Conservation (phyloP, 2,888 invertebrate species). For the Agrenia bidenticulata region DNA sequence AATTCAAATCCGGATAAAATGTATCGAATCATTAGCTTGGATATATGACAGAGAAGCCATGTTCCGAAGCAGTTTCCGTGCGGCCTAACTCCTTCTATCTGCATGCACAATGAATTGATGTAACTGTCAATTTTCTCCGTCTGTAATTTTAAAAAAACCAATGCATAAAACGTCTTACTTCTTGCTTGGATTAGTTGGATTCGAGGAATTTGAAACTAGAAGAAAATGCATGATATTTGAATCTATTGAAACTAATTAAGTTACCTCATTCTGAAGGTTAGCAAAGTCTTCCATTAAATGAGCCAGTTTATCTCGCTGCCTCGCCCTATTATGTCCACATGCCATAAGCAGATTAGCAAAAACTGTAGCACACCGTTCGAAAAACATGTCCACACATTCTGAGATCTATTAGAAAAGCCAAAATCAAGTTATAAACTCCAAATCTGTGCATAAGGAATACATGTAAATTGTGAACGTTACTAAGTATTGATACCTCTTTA, state of each 20-base stretch:
- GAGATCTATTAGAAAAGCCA: conserved; percentile 69
- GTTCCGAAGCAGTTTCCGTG: conserved; percentile 86
- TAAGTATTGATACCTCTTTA: conserved; percentile 65
- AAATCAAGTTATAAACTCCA: neutral
- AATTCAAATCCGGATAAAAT: conserved; percentile 91
- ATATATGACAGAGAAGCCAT: conserved; percentile 92
- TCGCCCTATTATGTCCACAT: conserved; percentile 91
- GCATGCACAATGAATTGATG: conserved; percentile 69
- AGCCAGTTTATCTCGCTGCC: conserved; percentile 91
- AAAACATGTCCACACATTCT: conserved; percentile 84
- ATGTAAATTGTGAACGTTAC: neutral
- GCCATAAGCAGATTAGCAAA: conserved; percentile 83
- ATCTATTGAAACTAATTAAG: neutral
- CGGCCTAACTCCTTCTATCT: conserved; percentile 68
- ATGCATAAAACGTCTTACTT: neutral
- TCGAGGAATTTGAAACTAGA: neutral
- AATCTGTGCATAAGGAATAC: too few species aligned
- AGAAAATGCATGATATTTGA: neutral
- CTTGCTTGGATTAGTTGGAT: neutral
- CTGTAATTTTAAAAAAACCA: conserved; percentile 59
- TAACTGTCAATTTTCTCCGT: conserved; percentile 87
- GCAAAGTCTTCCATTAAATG: conserved; percentile 87
- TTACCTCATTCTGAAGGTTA: conserved; percentile 85
- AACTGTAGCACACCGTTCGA: conserved; percentile 80
- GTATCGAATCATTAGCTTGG: conserved; percentile 90